Percentiles rank a stretch among this genome's conserved stretches.
These are phyloP conservation scores for Athalia cordata DNA, from an alignment of 2,888 invertebrate genomes.

Conservation along the genomic window DNA sequence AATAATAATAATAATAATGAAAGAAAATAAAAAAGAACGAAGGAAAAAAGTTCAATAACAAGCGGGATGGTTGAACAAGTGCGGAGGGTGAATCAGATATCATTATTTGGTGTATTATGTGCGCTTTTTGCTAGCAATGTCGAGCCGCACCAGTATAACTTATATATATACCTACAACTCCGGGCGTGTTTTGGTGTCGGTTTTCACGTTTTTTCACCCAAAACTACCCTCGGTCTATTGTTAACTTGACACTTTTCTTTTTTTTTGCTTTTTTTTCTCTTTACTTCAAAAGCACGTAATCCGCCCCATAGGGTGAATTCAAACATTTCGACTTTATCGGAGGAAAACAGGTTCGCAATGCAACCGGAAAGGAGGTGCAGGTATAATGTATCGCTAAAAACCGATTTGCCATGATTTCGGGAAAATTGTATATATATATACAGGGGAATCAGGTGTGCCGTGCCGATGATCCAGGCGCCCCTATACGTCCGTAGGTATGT, in stretches of 20 bases:
- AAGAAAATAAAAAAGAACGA: background rate
- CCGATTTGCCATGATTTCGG: constrained; percentile 50
- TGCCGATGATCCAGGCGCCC: background rate
- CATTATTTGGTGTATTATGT: constrained; percentile 61
- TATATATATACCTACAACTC: constrained; percentile 49
- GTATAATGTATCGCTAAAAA: constrained; percentile 28
- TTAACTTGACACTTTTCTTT: constrained; percentile 58
- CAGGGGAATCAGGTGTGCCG: constrained; percentile 27
- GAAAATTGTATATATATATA: constrained; percentile 42
- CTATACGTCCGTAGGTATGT: background rate
- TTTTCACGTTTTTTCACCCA: constrained; percentile 73
- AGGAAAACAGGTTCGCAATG: constrained; percentile 68
- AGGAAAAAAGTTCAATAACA: constrained; percentile 20
- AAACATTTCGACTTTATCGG: constrained; percentile 65
- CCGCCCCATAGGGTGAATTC: constrained; percentile 66
- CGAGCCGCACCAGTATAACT: constrained; percentile 55
- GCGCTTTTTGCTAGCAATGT: constrained; percentile 70
- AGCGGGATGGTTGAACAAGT: constrained; percentile 31
- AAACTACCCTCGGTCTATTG: constrained; percentile 67
- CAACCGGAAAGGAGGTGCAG: constrained; percentile 53
- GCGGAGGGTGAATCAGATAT: constrained; percentile 60
- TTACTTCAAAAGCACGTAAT: constrained; percentile 69
- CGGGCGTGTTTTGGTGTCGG: constrained; percentile 70
- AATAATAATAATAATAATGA: background rate
- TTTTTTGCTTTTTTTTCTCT: constrained; percentile 50